Percentiles rank a stretch among this genome's conserved stretches.
Evolutionary conservation across 2,888 invertebrate species (phyloP).

Genomic region (Eucera pruinosa): DNA sequence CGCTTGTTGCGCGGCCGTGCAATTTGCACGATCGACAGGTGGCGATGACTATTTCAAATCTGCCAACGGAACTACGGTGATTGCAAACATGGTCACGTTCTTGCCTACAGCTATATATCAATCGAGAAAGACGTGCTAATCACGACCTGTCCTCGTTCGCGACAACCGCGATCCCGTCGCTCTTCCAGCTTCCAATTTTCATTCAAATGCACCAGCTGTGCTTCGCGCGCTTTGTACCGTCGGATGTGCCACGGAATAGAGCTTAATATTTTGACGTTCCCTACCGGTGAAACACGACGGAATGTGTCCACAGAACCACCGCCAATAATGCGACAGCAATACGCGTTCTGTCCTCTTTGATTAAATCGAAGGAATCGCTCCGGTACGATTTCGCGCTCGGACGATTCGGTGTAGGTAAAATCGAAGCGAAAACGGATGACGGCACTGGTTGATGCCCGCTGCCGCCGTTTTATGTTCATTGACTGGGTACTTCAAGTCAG

Average conservation of each 20-base stretch:
- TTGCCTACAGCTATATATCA: conserved; percentile 63
- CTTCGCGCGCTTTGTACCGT: conserved; percentile 16
- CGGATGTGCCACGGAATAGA: conserved; percentile 37
- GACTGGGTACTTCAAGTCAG: no score
- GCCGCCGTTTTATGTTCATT: no score
- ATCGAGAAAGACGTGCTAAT: conserved; percentile 70
- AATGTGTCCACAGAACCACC: conserved; percentile 24
- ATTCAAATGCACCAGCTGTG: conserved; percentile 62
- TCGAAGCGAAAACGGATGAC: no score
- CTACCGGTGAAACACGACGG: conserved; percentile 26
- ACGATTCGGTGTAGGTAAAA: no score
- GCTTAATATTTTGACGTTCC: conserved; percentile 63
- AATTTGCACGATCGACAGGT: conserved; percentile 70
- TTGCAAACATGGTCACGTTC: conserved; percentile 68
- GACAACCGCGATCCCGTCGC: conserved; percentile 56
- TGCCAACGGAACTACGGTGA: conserved; percentile 48
- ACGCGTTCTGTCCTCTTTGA: conserved; percentile 45
- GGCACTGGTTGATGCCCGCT: no score
- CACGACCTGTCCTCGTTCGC: conserved; percentile 63
- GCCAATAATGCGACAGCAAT: conserved; percentile 48
- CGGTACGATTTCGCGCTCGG: conserved; percentile 5
- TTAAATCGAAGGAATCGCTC: conserved; percentile 50
- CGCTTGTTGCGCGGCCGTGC: conserved; percentile 59
- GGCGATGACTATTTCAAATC: conserved; percentile 68
- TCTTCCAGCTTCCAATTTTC: conserved; percentile 64